Evolutionary conservation across 2,797 vertebrate species (phyloP), one percentile per base, ranked within the genome.

Genomic region (Rhabdophis nuchalis): DNA sequence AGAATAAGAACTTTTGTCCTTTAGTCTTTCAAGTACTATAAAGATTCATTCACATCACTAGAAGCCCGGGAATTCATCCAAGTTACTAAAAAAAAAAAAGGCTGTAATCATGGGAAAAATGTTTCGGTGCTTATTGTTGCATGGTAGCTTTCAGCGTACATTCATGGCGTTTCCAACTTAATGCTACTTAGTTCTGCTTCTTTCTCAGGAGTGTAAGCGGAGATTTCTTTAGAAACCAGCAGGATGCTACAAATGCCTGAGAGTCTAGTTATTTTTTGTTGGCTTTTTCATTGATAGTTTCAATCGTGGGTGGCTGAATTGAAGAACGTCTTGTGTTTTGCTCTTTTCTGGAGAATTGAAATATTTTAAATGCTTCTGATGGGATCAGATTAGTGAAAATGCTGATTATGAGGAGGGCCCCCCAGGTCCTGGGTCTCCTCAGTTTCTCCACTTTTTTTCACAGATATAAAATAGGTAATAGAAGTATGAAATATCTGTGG

Each of bases 31-130:
- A 88, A 93, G 64, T 90, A 89, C 85, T 64, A 87, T 4, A 25
- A 86, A 85, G 87, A 85, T 52, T 54, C 23, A 60, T 58, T 90
- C 92, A 87, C 61, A 58, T 90, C 77, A 60, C 85, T 77, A 32
- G 16, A 77, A 77, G 85, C n/a, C 93, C 93, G 92, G 92, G 91
- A 85, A 93, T 11, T 4, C 77, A 82, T 46, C 91, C 93, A 95
- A 89, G 87, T 25, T 64, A 27, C 64, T 86, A 53, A 41, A 86
- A 92, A 90, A 90, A 91, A 18, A 16, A 0, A 77, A 77, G 72
- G 36, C 72, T 57, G 52, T 85, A 90, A 53, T 90, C 60, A 18
- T 2, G 6, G 14, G 56, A 20, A 32, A 56, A 29, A 92, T 60
- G 54, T 56, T 90, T 88, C 57, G 20, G 88, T 91, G 93, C 89